Conservation (phyloP, 2,113 vertebrate species). For the Paratilapia polleni region DNA sequence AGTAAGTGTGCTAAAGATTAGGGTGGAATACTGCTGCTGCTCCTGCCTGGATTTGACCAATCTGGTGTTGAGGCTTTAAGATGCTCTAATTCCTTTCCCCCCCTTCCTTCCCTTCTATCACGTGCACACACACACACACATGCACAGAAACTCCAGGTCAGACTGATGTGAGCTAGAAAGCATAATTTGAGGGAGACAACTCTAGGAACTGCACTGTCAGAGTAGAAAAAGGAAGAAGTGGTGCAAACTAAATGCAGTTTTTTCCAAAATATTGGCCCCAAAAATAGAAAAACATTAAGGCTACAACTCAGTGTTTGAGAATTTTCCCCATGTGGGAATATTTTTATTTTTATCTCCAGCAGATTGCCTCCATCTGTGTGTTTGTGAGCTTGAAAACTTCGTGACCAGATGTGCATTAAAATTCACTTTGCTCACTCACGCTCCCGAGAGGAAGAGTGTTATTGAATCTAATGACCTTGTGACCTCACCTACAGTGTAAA, state of each 20-base stretch:
- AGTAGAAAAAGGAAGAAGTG: constrained; percentile 1
- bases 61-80: constrained; percentile 70
- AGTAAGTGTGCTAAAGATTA: constrained; percentile 69
- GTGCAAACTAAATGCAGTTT: not conserved
- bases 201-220: constrained; percentile 13
- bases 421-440: not conserved
- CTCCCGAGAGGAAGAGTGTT: not conserved
- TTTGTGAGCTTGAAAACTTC: not conserved
- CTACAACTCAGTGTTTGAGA: not conserved
- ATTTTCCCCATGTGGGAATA: not conserved
- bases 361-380: constrained; percentile 3
- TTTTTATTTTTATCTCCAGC: not conserved
- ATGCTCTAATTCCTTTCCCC: constrained; percentile 66
- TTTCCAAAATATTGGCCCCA: not conserved
- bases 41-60: constrained; percentile 74
- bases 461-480: not conserved
- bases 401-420: constrained; percentile 7
- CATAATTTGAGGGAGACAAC: constrained; percentile 44
- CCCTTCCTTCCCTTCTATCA: constrained; percentile 38
- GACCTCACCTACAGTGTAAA: not conserved
- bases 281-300: not conserved
- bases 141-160: constrained; percentile 24
- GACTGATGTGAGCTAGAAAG: constrained; percentile 46
- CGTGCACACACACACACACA: constrained; percentile 26
- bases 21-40: constrained; percentile 66